A percentile compares a stretch with the other conserved stretches of the same genome.
Conservation (phyloP, 64 coral and sea anemone species). For the Montipora cactus region DNA sequence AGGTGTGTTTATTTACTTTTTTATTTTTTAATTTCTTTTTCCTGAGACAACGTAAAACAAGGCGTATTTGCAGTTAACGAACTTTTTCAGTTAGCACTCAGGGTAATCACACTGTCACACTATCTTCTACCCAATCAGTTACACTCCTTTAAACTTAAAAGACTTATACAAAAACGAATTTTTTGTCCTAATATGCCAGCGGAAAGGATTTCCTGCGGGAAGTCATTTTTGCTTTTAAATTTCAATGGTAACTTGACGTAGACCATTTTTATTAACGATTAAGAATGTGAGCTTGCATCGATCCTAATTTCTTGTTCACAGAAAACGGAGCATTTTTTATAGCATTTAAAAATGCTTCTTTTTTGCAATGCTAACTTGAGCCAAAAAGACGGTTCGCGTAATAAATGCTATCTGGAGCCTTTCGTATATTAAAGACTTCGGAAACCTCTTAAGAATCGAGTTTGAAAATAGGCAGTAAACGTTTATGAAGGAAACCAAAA, state of each 20-base stretch:
- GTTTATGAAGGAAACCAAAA: background rate
- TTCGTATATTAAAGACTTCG: no score
- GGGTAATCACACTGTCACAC: no score
- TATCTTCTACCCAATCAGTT: no score
- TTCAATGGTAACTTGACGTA: background rate
- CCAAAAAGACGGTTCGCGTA: background rate
- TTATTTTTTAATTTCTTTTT: no score
- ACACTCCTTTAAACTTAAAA: background rate
- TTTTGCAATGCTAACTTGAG: slow-evolving; percentile 20
- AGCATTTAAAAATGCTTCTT: slow-evolving; percentile 10
- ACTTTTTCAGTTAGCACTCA: background rate
- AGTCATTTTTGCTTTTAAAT: background rate
- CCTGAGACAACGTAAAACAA: no score
- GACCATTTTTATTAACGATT: background rate
- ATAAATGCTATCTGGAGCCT: background rate
- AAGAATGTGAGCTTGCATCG: background rate
- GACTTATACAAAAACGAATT: slow-evolving; percentile 5
- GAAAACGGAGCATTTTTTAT: background rate
- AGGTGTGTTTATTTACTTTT: no score
- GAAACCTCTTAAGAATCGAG: background rate
- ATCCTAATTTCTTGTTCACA: background rate
- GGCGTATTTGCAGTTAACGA: no score
- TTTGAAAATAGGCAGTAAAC: background rate
- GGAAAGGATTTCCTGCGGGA: slow-evolving; percentile 20
- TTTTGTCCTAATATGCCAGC: slow-evolving; percentile 2